Evolutionary conservation across 1,140 invertebrate genomes (phyloP), one percentile per base, ranked within the genome.

Genomic region (Andricus grossulariae): DNA sequence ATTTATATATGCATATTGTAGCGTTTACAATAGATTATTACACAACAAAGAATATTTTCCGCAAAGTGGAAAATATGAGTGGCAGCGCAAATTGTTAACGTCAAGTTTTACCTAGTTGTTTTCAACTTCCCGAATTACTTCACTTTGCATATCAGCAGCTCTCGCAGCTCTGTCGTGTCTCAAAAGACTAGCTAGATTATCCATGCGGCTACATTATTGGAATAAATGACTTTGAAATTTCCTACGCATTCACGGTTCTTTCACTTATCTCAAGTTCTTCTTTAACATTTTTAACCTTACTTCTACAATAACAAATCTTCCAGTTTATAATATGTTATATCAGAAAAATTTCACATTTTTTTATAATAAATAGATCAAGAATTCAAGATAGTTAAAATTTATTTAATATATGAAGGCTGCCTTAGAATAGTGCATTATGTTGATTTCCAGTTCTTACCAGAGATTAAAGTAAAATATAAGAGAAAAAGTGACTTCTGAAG

Each of bases 81-180:
- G 32, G 32, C 32, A 16, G 60, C 32, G 10, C 60, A 45, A 66
- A 66, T 66, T 66, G 60, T 66, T 66, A 66, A 15, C 39, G 60
- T 66, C 60, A 39, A 39, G 60, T 66, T 39, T 66, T 39, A 66
- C 60, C n/a, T 66, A 15, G 25, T 66, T 66, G 60, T 66, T 66
- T 66, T 45, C 15, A 66, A 66, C 60, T 66, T 66, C 32, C 6
- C 39, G 25, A 39, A 66, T 66, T 16, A 66, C 60, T 39, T 66
- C n/a, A 66, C 25, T 66, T 66, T 66, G 32, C 60, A 66, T n/a
- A 45, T 66, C 60, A 45, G 60, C 57, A 39, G 57, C 57, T 32
- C 25, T 60, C 57, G 57, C 25, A 32, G 57, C 57, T 66, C 60
- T 25, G 32, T 2, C 60, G 13, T 66, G 60, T 16, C 60, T 66